Evolutionary conservation across 2,888 invertebrate species (phyloP).

Genomic region (Trachelus tabidus): DNA sequence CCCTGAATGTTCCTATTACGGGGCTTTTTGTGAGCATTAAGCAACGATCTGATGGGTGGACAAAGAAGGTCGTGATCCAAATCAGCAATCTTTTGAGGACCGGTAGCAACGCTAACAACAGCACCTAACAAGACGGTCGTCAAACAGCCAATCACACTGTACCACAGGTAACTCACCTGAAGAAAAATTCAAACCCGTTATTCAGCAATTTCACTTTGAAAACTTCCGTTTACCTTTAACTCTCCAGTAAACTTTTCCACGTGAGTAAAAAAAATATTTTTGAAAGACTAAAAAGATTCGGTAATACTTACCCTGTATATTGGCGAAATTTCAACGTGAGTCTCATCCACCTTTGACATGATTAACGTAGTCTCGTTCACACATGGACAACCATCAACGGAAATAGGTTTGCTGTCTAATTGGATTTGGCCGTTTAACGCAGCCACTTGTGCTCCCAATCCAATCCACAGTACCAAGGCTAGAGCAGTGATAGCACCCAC

Average conservation of each 20-base stretch:
- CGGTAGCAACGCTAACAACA: slow-evolving; percentile 77
- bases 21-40: slow-evolving; percentile 53
- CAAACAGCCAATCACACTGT: slow-evolving; percentile 83
- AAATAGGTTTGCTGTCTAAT: slow-evolving; percentile 66
- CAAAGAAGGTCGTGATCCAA: slow-evolving; percentile 77
- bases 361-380: slow-evolving; percentile 58
- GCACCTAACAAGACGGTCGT: slow-evolving; percentile 80
- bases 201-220: background rate
- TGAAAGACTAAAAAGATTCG: background rate
- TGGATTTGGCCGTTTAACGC: slow-evolving; percentile 65
- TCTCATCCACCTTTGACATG: slow-evolving; percentile 10
- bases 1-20: slow-evolving; percentile 45
- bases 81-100: slow-evolving; percentile 71
- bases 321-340: slow-evolving; percentile 39
- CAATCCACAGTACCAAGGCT: slow-evolving; percentile 73
- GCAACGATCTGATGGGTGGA: slow-evolving; percentile 73
- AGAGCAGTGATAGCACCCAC: slow-evolving; percentile 74
- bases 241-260: background rate
- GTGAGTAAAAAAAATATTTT: background rate
- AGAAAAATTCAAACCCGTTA: slow-evolving; percentile 11
- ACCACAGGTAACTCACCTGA: slow-evolving; percentile 81
- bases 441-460: slow-evolving; percentile 76
- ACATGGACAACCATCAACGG: slow-evolving; percentile 69
- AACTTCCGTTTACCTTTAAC: background rate
- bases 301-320: slow-evolving; percentile 50